Evolutionary conservation across 2,888 invertebrate genomes (phyloP).

Genomic region (Yponomeuta plumbellus): DNA sequence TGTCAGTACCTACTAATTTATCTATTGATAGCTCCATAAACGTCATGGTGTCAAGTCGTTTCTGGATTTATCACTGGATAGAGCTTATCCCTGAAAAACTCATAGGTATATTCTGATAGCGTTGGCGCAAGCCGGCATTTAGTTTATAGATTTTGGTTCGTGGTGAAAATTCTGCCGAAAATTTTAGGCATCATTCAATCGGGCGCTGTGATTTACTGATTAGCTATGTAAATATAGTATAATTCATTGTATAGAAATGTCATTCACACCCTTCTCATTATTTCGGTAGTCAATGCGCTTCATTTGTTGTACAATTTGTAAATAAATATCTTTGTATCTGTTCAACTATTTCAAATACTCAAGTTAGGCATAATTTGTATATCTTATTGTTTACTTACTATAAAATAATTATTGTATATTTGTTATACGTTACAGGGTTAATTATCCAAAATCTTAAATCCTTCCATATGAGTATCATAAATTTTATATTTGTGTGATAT

Average conservation of each 20-base stretch:
- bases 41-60: too few relatives aligned
- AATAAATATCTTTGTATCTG: not conserved
- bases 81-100: too few relatives aligned
- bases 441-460: slow-evolving; percentile 6
- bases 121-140: not conserved
- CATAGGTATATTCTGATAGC: too few relatives aligned
- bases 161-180: not conserved
- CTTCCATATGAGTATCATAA: slow-evolving; percentile 17
- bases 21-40: too few relatives aligned
- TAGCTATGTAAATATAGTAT: slow-evolving; percentile 39
- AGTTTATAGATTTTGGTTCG: not conserved
- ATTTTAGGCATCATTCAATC: slow-evolving; percentile 42
- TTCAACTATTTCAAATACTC: slow-evolving; percentile 28
- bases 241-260: not conserved
- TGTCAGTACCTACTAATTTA: too few relatives aligned
- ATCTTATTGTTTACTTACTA: not conserved
- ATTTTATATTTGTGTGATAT: slow-evolving; percentile 2
- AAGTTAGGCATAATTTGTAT: slow-evolving; percentile 10
- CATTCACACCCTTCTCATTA: not conserved
- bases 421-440: slow-evolving; percentile 28
- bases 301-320: not conserved
- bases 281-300: not conserved
- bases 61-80: too few relatives aligned
- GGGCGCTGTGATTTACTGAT: slow-evolving; percentile 70
- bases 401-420: not conserved